phyloP scores from a whole-genome alignment of 2,797 vertebrate genomes.

The Emys orbicularis region DNA sequence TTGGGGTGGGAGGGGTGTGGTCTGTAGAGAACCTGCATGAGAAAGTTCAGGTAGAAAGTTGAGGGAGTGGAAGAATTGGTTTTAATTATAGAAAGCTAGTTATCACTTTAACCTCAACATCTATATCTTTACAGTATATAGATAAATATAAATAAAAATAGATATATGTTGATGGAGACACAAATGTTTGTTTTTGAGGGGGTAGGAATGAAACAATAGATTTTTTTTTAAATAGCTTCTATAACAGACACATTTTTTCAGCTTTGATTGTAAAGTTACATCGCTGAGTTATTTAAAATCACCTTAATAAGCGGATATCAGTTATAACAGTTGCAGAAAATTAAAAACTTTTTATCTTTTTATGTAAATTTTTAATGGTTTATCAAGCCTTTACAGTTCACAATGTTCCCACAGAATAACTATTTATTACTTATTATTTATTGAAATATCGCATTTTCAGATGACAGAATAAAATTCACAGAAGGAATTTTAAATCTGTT shows the following conservation, averaged over 20 bases:
- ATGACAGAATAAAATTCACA: not conserved
- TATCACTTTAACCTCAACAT: not conserved
- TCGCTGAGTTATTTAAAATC: constrained; percentile 12
- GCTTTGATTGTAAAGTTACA: not conserved
- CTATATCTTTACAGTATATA: too few relatives aligned
- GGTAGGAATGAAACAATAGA: not conserved
- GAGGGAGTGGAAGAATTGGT: constrained; percentile 17
- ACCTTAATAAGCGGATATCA: not conserved
- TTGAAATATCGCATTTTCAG: not conserved
- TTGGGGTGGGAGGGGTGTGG: not conserved
- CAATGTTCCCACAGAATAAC: not conserved
- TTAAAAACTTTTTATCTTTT: not conserved
- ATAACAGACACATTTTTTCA: constrained; percentile 8
- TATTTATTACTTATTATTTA: not conserved
- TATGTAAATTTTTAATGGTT: constrained; percentile 4
- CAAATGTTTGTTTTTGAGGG: not conserved
- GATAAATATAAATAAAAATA: not conserved
- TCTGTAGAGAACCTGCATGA: constrained; percentile 7
- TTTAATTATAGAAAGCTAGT: constrained; percentile 35
- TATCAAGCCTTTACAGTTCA: not conserved
- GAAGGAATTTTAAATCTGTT: constrained; percentile 18
- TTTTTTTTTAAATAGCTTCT: not conserved
- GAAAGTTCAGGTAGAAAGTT: not conserved
- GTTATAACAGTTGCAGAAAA: constrained; percentile 3
- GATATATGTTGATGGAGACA: not conserved